Evolutionary conservation across 1,140 invertebrate genomes (phyloP).

Genomic region (Agrilus planipennis): DNA sequence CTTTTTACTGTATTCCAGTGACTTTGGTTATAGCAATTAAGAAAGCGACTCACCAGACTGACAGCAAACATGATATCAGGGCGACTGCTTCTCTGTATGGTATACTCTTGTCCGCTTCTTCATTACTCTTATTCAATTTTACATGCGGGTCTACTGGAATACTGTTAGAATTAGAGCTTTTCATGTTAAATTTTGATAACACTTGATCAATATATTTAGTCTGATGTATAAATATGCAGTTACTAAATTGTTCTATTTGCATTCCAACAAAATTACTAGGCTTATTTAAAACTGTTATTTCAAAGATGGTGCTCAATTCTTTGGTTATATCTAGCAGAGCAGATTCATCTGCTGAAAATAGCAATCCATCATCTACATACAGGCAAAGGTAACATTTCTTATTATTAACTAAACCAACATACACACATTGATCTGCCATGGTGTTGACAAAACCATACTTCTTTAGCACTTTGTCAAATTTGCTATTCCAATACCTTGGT

Average conservation of each 20-base stretch:
- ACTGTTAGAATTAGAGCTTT: slow-evolving; percentile 4
- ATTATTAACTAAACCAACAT: slow-evolving; percentile 8
- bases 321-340: slow-evolving; percentile 3
- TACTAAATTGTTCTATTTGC: slow-evolving; percentile 6
- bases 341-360: slow-evolving; percentile 1
- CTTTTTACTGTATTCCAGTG: slow-evolving; percentile 23
- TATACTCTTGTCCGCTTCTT: slow-evolving; percentile 11
- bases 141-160: background rate
- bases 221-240: slow-evolving; percentile 11
- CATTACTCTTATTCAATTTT: slow-evolving; percentile 3
- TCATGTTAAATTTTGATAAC: slow-evolving; percentile 5
- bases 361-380: slow-evolving; percentile 4
- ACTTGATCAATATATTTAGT: slow-evolving; percentile 7
- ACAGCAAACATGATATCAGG: slow-evolving; percentile 30
- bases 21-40: slow-evolving; percentile 20
- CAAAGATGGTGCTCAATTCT: slow-evolving; percentile 8
- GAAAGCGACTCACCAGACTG: slow-evolving; percentile 26
- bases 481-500: slow-evolving; percentile 16
- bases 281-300: slow-evolving; percentile 7
- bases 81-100: slow-evolving; percentile 15
- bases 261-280: slow-evolving; percentile 13
- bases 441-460: slow-evolving; percentile 3
- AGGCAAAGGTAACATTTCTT: background rate
- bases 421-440: slow-evolving; percentile 10
- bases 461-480: slow-evolving; percentile 11